phyloP scores from a whole-genome alignment of 2,888 invertebrate species.

The Dyspetes luteomarginatus region DNA sequence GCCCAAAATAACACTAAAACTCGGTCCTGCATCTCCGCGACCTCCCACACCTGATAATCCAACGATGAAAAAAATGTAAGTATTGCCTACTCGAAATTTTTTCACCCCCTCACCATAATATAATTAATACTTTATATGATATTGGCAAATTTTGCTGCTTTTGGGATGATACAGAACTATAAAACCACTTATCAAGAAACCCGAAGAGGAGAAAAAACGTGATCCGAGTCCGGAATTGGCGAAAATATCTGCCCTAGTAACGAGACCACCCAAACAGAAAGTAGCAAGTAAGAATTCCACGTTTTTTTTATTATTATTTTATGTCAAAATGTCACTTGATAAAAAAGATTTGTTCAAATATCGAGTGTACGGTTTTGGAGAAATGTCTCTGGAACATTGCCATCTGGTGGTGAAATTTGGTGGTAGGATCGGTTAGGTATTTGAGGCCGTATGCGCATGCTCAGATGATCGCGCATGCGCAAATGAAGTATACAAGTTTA shows the following conservation, averaged over 20 bases:
- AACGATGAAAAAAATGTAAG: conserved; percentile 87
- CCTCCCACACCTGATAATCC: conserved; percentile 88
- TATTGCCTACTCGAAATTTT: conserved; percentile 7
- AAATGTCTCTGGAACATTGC: no score
- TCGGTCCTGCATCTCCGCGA: conserved; percentile 89
- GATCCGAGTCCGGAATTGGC: conserved; percentile 93
- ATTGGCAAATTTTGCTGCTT: neutral
- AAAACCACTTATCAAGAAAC: conserved; percentile 88
- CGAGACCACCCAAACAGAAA: conserved; percentile 91
- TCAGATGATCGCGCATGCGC: no score
- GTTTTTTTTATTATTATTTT: conserved; percentile 47
- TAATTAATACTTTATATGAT: neutral
- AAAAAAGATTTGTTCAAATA: no score
- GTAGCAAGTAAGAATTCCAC: conserved; percentile 81
- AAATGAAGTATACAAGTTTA: no score
- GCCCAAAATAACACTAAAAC: conserved; percentile 92
- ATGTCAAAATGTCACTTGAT: conserved; percentile 68
- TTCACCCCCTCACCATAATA: neutral
- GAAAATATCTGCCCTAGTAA: conserved; percentile 92
- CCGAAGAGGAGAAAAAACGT: conserved; percentile 85
- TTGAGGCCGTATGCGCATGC: no score
- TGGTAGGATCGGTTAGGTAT: no score
- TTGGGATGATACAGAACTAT: conserved; percentile 82
- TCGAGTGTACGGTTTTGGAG: no score
- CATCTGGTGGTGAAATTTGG: no score